These are phyloP conservation scores for Callopanchax toddi DNA, from an alignment of 2,113 vertebrate genomes.

Conservation along the genomic window DNA sequence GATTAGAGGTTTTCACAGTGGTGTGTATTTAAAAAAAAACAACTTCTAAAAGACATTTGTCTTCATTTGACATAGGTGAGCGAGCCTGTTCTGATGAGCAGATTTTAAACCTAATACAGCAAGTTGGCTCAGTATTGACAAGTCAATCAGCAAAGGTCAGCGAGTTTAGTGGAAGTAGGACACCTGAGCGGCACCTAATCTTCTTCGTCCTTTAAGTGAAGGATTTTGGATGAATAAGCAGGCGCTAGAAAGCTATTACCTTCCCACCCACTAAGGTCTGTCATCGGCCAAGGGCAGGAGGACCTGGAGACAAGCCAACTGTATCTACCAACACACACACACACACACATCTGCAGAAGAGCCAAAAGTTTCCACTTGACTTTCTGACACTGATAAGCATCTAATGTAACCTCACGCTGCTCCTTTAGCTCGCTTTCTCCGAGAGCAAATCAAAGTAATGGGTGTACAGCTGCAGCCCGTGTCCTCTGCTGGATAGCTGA, in stretches of 20 bases:
- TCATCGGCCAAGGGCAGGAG: conserved; percentile 72
- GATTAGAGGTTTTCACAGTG: neutral
- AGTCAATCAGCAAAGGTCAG: conserved; percentile 77
- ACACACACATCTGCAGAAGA: conserved; percentile 34
- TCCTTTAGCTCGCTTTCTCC: conserved; percentile 44
- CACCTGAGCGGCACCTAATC: conserved; percentile 73
- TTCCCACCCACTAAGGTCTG: conserved; percentile 56
- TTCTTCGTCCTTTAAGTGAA: conserved; percentile 74
- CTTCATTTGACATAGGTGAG: conserved; percentile 73
- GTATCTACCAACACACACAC: conserved; percentile 31
- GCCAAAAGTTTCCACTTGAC: conserved; percentile 57
- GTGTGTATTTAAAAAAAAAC: conserved; percentile 36
- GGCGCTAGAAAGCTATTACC: conserved; percentile 72
- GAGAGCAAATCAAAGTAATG: conserved; percentile 71
- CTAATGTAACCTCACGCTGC: conserved; percentile 49
- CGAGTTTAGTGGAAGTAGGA: conserved; percentile 62
- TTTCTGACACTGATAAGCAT: conserved; percentile 55
- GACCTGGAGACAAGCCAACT: conserved; percentile 64
- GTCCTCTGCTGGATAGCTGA: conserved; percentile 63
- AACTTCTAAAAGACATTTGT: conserved; percentile 62
- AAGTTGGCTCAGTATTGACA: conserved; percentile 62
- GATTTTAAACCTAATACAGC: conserved; percentile 47
- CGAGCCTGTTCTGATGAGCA: conserved; percentile 43
- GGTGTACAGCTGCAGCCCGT: conserved; percentile 63
- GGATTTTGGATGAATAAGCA: conserved; percentile 78